These are phyloP conservation scores for Glomeris maerens DNA, from an alignment of 1,140 invertebrate genomes.

Conservation along the genomic window DNA sequence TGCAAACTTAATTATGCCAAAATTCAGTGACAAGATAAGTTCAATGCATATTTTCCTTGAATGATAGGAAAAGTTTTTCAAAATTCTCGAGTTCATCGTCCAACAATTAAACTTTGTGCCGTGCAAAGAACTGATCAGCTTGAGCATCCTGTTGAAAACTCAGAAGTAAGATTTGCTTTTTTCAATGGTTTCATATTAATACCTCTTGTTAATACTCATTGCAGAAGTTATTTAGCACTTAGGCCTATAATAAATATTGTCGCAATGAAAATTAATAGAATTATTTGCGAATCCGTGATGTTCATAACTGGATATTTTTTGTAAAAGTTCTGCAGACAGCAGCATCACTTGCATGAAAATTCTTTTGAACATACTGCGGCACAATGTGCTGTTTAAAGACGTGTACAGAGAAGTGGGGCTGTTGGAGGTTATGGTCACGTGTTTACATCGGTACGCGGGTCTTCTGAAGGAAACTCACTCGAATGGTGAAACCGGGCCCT, in stretches of 20 bases:
- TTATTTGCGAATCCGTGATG: neutral
- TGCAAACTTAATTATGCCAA: no score
- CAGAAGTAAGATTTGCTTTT: constrained; percentile 32
- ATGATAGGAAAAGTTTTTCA: constrained; percentile 77
- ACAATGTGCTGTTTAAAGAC: constrained; percentile 89
- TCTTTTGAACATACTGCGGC: constrained; percentile 68
- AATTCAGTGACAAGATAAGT: no score
- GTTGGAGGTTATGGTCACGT: constrained; percentile 91
- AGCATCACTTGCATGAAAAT: constrained; percentile 80
- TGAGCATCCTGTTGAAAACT: constrained; percentile 80
- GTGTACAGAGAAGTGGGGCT: constrained; percentile 96
- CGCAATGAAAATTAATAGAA: constrained; percentile 13
- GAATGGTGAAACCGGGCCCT: constrained; percentile 25
- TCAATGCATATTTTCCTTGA: constrained; percentile 15
- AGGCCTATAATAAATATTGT: neutral
- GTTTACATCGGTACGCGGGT: constrained; percentile 68
- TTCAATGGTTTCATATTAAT: neutral
- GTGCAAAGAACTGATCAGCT: constrained; percentile 92
- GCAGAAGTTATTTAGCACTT: neutral
- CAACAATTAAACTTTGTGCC: constrained; percentile 97
- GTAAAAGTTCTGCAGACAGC: constrained; percentile 39
- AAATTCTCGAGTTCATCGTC: constrained; percentile 87
- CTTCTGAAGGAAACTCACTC: constrained; percentile 50
- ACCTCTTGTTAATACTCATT: neutral
- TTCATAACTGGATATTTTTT: neutral